Conservation (phyloP, 2,797 vertebrate genomes). For the Pterois miles region DNA sequence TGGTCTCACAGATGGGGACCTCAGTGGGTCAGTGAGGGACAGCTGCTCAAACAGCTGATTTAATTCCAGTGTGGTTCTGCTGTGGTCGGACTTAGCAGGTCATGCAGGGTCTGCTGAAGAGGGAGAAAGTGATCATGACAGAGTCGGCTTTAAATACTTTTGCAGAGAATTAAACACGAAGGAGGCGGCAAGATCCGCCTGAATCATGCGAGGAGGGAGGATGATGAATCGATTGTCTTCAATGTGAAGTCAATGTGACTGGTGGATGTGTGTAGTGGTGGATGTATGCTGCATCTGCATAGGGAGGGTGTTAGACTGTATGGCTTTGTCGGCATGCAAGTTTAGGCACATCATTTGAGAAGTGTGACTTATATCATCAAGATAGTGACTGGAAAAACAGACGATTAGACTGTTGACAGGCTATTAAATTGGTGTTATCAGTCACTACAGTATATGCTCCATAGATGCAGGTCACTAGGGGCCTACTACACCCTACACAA, state of each 20-base stretch:
- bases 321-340: not conserved
- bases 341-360: not conserved
- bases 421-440: too few relatives aligned
- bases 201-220: slow-evolving; percentile 1
- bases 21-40: slow-evolving; percentile 19
- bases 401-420: too few relatives aligned
- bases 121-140: slow-evolving; percentile 8
- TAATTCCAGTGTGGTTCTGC: slow-evolving; percentile 29
- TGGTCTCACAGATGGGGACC: slow-evolving; percentile 26
- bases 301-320: slow-evolving; percentile 1
- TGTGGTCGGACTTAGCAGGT: slow-evolving; percentile 41
- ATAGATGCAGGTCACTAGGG: too few relatives aligned
- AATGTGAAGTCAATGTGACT: slow-evolving; percentile 30
- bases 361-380: not conserved
- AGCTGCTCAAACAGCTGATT: slow-evolving; percentile 57
- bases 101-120: not conserved
- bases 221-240: slow-evolving; percentile 30
- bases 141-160: slow-evolving; percentile 21
- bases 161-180: slow-evolving; percentile 12
- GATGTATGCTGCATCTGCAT: slow-evolving; percentile 25
- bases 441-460: too few relatives aligned
- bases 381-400: not conserved
- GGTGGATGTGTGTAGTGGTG: slow-evolving; percentile 9
- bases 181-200: not conserved
- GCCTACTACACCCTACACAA: too few relatives aligned